phyloP scores from a whole-genome alignment of 1,140 invertebrate species.

The Drosophila melanica region DNA sequence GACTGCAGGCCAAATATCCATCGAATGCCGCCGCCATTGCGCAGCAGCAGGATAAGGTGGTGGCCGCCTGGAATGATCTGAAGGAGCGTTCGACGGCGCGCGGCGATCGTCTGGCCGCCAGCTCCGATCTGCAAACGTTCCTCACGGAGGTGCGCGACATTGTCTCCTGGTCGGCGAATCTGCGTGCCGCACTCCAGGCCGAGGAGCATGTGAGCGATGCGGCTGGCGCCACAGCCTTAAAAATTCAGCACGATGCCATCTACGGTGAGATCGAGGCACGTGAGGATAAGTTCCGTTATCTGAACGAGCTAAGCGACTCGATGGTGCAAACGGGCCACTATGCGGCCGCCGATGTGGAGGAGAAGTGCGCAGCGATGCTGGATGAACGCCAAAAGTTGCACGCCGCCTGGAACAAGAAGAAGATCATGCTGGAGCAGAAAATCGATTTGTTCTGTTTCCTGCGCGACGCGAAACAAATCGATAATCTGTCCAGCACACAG shows the following conservation, averaged over 20 bases:
- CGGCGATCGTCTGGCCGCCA: constrained; percentile 92
- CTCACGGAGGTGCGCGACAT: constrained; percentile 93
- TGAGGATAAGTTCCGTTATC: constrained; percentile 92
- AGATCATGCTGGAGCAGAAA: constrained; percentile 95
- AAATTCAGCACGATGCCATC: constrained; percentile 95
- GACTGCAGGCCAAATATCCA: constrained; percentile 95
- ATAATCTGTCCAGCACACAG: constrained; percentile 94
- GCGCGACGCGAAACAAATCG: constrained; percentile 96
- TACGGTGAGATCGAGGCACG: constrained; percentile 97
- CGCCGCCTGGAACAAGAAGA: constrained; percentile 94
- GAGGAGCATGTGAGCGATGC: constrained; percentile 94
- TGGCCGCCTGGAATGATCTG: constrained; percentile 94
- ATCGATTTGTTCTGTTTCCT: constrained; percentile 98
- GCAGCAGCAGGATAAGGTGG: constrained; percentile 92
- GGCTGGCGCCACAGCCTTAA: constrained; percentile 93
- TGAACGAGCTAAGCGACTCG: constrained; percentile 91
- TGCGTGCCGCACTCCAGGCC: constrained; percentile 91
- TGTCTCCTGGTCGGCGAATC: constrained; percentile 93
- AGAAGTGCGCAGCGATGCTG: constrained; percentile 90
- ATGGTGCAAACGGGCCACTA: constrained; percentile 95
- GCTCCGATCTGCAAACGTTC: constrained; percentile 95
- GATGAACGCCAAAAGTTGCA: constrained; percentile 92
- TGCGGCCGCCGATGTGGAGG: constrained; percentile 90
- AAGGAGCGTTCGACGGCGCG: constrained; percentile 92
- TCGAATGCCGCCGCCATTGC: constrained; percentile 96